Evolutionary conservation across 2,888 invertebrate species (phyloP).

Genomic region (Leptodirus hochenwartii): DNA sequence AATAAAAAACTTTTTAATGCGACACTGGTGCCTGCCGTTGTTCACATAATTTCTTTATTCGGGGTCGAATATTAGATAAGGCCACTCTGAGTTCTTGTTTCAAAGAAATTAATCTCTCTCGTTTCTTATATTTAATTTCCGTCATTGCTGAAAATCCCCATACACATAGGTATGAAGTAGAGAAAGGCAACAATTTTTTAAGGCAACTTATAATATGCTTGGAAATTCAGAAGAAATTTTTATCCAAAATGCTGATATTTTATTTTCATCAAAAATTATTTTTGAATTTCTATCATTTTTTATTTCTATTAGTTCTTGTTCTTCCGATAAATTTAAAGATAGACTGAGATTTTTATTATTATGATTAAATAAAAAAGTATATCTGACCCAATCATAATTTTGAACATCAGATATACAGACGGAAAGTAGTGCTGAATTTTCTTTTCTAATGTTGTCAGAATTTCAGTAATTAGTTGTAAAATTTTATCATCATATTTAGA

Average conservation of each 20-base stretch:
- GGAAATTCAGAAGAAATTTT: neutral
- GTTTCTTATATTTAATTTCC: conserved; percentile 1
- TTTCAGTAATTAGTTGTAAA: conserved; percentile 1
- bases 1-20: too few species aligned
- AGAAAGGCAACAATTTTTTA: conserved; percentile 1
- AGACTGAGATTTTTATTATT: too few species aligned
- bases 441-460: neutral
- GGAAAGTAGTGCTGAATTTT: conserved; percentile 2
- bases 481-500: neutral
- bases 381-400: neutral
- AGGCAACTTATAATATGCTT: neutral
- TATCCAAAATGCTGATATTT: neutral
- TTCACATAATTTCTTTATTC: neutral
- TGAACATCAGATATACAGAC: neutral
- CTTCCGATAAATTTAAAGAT: neutral
- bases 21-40: too few species aligned
- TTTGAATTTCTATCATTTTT: neutral
- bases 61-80: neutral
- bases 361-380: conserved; percentile 1
- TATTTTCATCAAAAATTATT: neutral
- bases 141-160: neutral
- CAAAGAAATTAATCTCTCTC: neutral
- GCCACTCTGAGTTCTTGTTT: neutral
- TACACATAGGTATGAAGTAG: neutral
- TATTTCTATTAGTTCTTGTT: neutral